Evolutionary conservation across 2,113 vertebrate genomes (phyloP).

Genomic region (Megaceryle maxima): DNA sequence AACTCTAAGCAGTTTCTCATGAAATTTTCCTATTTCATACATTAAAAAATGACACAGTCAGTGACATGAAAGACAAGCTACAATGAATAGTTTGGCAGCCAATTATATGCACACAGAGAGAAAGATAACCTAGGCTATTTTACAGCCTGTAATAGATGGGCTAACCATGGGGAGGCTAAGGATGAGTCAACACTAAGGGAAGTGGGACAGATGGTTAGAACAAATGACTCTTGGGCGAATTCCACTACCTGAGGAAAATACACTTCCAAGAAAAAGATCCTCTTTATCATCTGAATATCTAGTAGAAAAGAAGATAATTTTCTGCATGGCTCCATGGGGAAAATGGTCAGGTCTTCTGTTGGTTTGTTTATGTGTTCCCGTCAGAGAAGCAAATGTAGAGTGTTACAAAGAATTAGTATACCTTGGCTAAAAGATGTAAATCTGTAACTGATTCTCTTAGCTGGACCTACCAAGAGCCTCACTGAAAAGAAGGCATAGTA

Average conservation of each 20-base stretch:
- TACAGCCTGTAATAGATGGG: constrained; percentile 21
- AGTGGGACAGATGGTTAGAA: constrained; percentile 57
- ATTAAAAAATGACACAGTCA: constrained; percentile 2
- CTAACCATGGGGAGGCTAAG: constrained; percentile 8
- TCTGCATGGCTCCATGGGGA: background rate
- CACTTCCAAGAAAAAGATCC: background rate
- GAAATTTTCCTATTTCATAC: background rate
- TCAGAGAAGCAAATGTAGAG: background rate
- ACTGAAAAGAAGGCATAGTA: background rate
- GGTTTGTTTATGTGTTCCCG: background rate
- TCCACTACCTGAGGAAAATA: constrained; percentile 39
- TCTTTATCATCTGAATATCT: constrained; percentile 11
- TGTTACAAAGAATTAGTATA: background rate
- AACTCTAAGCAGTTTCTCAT: background rate
- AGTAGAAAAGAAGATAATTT: background rate
- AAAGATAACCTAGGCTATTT: background rate
- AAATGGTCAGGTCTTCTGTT: background rate
- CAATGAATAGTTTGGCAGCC: background rate
- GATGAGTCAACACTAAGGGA: constrained; percentile 44
- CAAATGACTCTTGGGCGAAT: constrained; percentile 39
- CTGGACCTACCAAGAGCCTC: background rate
- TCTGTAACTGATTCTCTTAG: background rate
- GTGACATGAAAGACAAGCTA: background rate
- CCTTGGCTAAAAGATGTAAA: background rate
- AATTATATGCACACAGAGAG: background rate